Conservation (phyloP, 2,797 vertebrate species). For the Australoheros facetus region DNA sequence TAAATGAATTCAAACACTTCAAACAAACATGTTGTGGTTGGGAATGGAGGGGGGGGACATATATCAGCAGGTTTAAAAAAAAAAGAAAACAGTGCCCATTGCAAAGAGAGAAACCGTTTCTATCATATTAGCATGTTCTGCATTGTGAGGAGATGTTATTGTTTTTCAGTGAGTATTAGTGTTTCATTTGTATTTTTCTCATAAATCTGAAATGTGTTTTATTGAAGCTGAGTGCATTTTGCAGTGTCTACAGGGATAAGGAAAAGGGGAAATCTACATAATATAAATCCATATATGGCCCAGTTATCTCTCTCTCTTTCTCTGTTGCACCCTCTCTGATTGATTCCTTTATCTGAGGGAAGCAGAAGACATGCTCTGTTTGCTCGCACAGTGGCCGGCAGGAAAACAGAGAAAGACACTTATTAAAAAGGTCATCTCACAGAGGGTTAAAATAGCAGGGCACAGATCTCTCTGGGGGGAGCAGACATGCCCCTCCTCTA, state of each 20-base stretch:
- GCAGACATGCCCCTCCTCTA: conserved; percentile 75
- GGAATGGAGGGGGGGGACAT: conserved; percentile 22
- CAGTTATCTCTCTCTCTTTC: conserved; percentile 78
- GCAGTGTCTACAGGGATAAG: conserved; percentile 73
- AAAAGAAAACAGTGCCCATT: conserved; percentile 24
- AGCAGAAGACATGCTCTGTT: conserved; percentile 85
- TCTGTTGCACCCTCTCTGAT: conserved; percentile 76
- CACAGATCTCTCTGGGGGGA: conserved; percentile 72
- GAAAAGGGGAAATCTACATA: conserved; percentile 78
- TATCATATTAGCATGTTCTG: conserved; percentile 62
- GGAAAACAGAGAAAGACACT: conserved; percentile 87
- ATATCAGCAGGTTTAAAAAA: conserved; percentile 36
- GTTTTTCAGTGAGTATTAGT: conserved; percentile 71
- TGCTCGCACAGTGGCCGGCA: conserved; percentile 82
- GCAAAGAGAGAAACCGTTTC: conserved; percentile 52
- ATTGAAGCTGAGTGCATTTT: conserved; percentile 78
- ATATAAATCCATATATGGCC: conserved; percentile 83
- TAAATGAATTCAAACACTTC: conserved; percentile 70
- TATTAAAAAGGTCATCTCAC: conserved; percentile 87
- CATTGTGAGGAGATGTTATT: conserved; percentile 64
- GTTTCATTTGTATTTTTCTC: conserved; percentile 81
- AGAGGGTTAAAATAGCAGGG: conserved; percentile 85
- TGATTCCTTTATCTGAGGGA: conserved; percentile 84
- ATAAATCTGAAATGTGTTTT: conserved; percentile 80
- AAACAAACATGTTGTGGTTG: conserved; percentile 57